Conservation (phyloP, 2,888 invertebrate genomes). For the Dermolepida albohirtum region DNA sequence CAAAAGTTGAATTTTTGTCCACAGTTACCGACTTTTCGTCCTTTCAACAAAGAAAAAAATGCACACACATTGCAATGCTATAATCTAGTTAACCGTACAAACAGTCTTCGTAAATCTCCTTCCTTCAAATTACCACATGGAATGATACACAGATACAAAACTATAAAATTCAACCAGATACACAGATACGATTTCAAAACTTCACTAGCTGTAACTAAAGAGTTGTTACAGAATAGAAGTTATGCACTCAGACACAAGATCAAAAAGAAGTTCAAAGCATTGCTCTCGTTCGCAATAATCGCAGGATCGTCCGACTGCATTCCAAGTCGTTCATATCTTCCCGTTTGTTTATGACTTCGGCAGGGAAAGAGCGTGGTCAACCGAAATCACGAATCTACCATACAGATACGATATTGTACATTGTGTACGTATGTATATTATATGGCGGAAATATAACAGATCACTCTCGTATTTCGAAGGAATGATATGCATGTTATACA, state of each 20-base stretch:
- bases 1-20: no score
- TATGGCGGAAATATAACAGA: no score
- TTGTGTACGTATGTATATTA: no score
- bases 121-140: no score
- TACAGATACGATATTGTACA: slow-evolving; percentile 38
- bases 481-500: no score
- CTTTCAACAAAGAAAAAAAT: no score
- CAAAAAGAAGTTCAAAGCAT: slow-evolving; percentile 21
- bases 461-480: no score
- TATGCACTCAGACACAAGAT: slow-evolving; percentile 10
- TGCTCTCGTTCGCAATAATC: slow-evolving; percentile 10
- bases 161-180: neutral
- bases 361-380: slow-evolving; percentile 48
- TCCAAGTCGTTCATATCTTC: slow-evolving; percentile 32
- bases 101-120: no score
- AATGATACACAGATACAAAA: neutral
- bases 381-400: slow-evolving; percentile 51
- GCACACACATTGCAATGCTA: neutral
- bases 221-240: slow-evolving; percentile 8
- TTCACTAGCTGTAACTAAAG: slow-evolving; percentile 1
- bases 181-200: neutral
- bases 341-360: slow-evolving; percentile 39
- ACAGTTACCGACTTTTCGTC: no score
- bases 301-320: slow-evolving; percentile 21
- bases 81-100: neutral